Conservation (phyloP, 2,888 invertebrate species). For the Tachina grossa region DNA sequence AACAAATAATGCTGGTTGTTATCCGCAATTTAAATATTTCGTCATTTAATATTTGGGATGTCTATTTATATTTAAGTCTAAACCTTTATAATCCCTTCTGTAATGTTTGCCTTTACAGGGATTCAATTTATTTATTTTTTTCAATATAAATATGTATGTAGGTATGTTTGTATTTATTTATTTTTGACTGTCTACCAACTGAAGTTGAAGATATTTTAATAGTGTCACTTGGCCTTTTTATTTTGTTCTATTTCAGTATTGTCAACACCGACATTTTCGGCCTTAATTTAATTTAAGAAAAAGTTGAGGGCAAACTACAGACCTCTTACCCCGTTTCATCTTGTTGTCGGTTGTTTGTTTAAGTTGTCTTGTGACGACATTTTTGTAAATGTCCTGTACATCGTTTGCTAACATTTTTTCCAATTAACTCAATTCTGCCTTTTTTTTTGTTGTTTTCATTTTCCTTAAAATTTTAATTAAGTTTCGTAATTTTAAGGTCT, state of each 20-base stretch:
- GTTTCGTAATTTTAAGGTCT: constrained; percentile 53
- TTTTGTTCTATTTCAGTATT: neutral
- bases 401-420: constrained; percentile 10
- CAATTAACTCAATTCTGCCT: constrained; percentile 24
- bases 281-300: neutral
- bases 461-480: constrained; percentile 59
- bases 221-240: constrained; percentile 19
- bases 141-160: neutral
- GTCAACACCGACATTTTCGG: neutral
- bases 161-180: constrained; percentile 4
- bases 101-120: neutral
- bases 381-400: constrained; percentile 31
- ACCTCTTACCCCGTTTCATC: neutral
- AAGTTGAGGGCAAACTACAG: neutral
- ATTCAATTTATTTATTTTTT: neutral
- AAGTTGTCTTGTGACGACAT: constrained; percentile 38
- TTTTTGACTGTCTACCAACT: constrained; percentile 9
- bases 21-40: constrained; percentile 24
- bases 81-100: neutral
- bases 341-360: constrained; percentile 3
- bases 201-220: neutral
- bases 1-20: constrained; percentile 21
- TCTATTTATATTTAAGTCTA: neutral
- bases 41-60: neutral
- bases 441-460: constrained; percentile 15